Base-by-base conservation (phyloP, 2,888 invertebrate genomes). In the Pterostichus madidus region DNA sequence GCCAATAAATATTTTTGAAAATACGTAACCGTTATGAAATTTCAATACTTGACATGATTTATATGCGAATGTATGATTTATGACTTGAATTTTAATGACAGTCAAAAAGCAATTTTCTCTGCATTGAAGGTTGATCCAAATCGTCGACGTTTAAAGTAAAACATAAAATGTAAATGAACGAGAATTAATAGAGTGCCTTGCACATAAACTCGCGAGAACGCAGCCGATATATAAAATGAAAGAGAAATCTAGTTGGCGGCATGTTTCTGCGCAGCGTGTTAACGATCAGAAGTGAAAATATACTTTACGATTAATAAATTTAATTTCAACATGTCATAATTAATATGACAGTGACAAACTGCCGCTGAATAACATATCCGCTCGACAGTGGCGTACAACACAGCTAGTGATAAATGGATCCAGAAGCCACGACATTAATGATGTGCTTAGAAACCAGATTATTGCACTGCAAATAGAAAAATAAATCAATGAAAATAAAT, bases 291-390 rank as follows among this genome's bases (percentile, higher is more conserved):
- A 75, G 31, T 81, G 73, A 81, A 81, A 81, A 81, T 81, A 75
- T 81, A 61, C 52, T 81, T 81, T 75, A 81, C 73, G 81, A 81
- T 81, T 81, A 81, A 81, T 81, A 81, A 81, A 81, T 81, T 81
- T 81, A 75, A 81, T 81, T 81, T 81, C 75, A 81, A 81, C 81
- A 81, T 81, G 81, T 81, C 81, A 81, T 81, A 81, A 81, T 81
- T 81, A 81, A 81, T 81, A 75, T 75, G 81, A 81, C 75, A 81
- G 75, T 81, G 81, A 81, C 61, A 81, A 59, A 81, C 71, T 32
- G 81, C 75, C 75, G 53, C 61, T 81, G 81, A 59, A 81, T 81
- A 81, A 75, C 75, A 75, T 81, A 81, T 81, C 75, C 59, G 44
- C 39, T 35, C 56, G 15, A 15, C 77, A 56, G 77, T 77, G 77